phyloP scores from a whole-genome alignment of 2,888 invertebrate genomes.

The Byasa hedistus region DNA sequence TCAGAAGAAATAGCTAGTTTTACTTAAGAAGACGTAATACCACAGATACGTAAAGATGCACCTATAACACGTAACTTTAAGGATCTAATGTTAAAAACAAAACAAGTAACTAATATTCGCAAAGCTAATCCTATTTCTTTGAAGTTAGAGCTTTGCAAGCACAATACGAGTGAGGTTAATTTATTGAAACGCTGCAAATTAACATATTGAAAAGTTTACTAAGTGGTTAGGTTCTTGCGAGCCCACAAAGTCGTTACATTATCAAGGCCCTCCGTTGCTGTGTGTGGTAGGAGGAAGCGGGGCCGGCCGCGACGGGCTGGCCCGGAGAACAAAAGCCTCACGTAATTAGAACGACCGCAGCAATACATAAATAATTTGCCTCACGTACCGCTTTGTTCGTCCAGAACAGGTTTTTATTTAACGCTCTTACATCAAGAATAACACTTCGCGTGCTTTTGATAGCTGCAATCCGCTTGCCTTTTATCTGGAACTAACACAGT shows the following conservation, averaged over 20 bases:
- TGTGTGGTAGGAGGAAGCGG: slow-evolving; percentile 55
- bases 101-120: background rate
- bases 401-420: slow-evolving; percentile 73
- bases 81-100: background rate
- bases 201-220: slow-evolving; percentile 25
- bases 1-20: no score
- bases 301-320: slow-evolving; percentile 47
- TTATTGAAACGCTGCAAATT: slow-evolving; percentile 16
- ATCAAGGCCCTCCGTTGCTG: slow-evolving; percentile 45
- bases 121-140: background rate
- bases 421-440: slow-evolving; percentile 72
- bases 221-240: slow-evolving; percentile 43
- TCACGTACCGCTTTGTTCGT: slow-evolving; percentile 76
- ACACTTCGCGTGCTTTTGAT: slow-evolving; percentile 69
- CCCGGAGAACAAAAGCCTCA: slow-evolving; percentile 73
- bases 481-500: slow-evolving; percentile 46
- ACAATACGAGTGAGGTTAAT: slow-evolving; percentile 1
- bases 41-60: background rate
- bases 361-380: slow-evolving; percentile 79
- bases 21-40: no score
- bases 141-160: background rate
- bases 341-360: slow-evolving; percentile 77
- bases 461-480: slow-evolving; percentile 61
- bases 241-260: slow-evolving; percentile 60
- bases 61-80: background rate